These are phyloP conservation scores for Homalodisca vitripennis DNA, from an alignment of 1,140 invertebrate genomes.

Conservation along the genomic window DNA sequence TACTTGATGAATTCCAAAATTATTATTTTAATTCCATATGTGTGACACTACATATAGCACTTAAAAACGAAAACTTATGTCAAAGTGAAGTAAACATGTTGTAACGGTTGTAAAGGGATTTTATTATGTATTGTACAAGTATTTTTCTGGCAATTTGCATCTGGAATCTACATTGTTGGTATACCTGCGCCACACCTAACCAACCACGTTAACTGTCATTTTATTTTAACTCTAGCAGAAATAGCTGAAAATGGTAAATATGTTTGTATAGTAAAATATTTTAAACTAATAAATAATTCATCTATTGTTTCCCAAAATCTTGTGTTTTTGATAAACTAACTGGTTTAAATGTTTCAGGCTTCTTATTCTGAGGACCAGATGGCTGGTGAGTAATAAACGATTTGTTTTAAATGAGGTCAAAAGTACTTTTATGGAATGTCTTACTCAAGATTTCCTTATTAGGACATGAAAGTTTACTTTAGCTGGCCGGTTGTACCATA, in stretches of 20 bases:
- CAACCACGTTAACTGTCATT: no score
- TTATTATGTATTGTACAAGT: no score
- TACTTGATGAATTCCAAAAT: no score
- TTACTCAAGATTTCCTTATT: slow-evolving; percentile 45
- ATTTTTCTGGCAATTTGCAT: no score
- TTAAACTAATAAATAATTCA: background rate
- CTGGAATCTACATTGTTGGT: no score
- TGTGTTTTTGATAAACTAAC: background rate
- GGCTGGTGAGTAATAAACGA: slow-evolving; percentile 68
- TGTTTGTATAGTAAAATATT: background rate
- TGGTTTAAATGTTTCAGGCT: slow-evolving; percentile 62
- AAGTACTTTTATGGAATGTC: slow-evolving; percentile 42
- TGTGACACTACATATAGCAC: no score
- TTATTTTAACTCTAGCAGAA: no score
- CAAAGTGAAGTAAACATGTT: no score
- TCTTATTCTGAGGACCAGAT: slow-evolving; percentile 88
- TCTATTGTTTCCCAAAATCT: background rate
- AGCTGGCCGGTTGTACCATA: slow-evolving; percentile 47
- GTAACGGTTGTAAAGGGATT: no score
- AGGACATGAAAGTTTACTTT: slow-evolving; percentile 42
- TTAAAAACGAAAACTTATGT: no score
- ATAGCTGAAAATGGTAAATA: slow-evolving; percentile 8
- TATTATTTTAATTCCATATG: no score
- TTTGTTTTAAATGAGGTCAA: slow-evolving; percentile 44
- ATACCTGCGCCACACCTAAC: no score